Conservation (phyloP, 2,888 invertebrate species). For the Calliscelio sp. region DNA sequence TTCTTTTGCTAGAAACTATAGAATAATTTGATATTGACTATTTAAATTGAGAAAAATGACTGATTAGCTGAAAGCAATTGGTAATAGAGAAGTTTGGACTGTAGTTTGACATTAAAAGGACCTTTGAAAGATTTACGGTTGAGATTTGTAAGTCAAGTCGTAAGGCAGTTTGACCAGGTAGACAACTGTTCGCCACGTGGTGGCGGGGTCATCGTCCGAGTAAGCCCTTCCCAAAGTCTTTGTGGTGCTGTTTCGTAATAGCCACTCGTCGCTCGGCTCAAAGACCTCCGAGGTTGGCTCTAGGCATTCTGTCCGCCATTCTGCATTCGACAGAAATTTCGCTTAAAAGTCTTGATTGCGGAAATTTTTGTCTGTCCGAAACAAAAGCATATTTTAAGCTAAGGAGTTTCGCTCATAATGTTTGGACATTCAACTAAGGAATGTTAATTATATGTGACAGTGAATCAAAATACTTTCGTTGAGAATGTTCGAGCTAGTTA, state of each 20-base stretch:
- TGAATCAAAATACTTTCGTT: too few species aligned
- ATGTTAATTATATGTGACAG: too few species aligned
- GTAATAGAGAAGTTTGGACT: constrained; percentile 19
- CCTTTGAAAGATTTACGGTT: constrained; percentile 71
- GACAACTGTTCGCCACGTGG: constrained; percentile 82
- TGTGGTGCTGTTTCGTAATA: constrained; percentile 75
- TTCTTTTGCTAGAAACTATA: too few species aligned
- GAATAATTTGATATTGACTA: too few species aligned
- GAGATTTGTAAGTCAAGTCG: constrained; percentile 79
- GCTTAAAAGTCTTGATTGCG: neutral
- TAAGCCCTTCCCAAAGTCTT: constrained; percentile 78
- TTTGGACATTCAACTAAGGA: too few species aligned
- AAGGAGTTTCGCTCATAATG: too few species aligned
- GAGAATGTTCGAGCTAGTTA: too few species aligned
- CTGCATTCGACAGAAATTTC: constrained; percentile 41
- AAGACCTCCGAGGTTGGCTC: constrained; percentile 70
- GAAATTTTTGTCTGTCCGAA: neutral
- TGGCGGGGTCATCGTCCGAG: constrained; percentile 81
- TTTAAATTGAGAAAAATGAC: constrained; percentile 3
- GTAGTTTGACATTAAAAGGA: constrained; percentile 15
- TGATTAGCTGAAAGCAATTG: constrained; percentile 16
- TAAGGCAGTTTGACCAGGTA: constrained; percentile 82
- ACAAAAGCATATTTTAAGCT: too few species aligned
- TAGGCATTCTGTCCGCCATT: constrained; percentile 48
- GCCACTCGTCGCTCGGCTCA: constrained; percentile 73